Evolutionary conservation across 1,140 invertebrate species (phyloP), one percentile per base, ranked within the genome.

Genomic region (Alviniconcha marisindica): DNA sequence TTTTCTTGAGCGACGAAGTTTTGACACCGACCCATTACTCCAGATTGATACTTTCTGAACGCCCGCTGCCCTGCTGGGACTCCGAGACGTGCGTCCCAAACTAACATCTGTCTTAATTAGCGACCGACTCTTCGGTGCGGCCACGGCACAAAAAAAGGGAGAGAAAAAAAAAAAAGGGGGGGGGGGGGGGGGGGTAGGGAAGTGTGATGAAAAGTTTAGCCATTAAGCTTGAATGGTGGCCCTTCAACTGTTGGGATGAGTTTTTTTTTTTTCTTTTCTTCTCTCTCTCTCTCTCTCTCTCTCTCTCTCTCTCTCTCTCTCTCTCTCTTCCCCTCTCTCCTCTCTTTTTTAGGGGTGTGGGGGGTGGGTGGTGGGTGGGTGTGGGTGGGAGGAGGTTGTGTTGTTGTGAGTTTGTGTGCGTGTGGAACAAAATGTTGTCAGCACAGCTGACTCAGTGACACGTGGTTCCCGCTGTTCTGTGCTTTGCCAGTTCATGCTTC

Each of bases 81-180:
- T 12, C 36, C 38, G 38, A 15, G 33, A 80, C 78, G 78, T 80
- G 78, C 54, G 56, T 38, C 51, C 78, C 78, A 40, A 80, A 80
- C 60, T 66, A 80, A 80, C 78, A 80, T 80, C 78, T 80, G 78
- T 80, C 78, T 80, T 80, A 80, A 80, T 80, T 80, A 80, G 56
- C 28, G 76, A 31, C n/a, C 4, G 69, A 33, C 69, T 71, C 15
- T 15, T 7, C 36, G 60, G 60, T 7, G 60, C 10, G 21, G 60
- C 5, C 7, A 31, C 24, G 60, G 5, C 4, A 63, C 4, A 63
- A 40, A 71, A 7, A 71, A 7, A 71, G 66, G n/a, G 66, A 71
- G 66, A 71, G 66, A 48, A 5, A 48, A 48, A 48, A 48, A 10
- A 48, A 69, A 69, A 36, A 69, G 33, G 15, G n/a, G 14, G 73